Conservation (phyloP, 2,888 invertebrate genomes). For the Drosophila paucipuncta region DNA sequence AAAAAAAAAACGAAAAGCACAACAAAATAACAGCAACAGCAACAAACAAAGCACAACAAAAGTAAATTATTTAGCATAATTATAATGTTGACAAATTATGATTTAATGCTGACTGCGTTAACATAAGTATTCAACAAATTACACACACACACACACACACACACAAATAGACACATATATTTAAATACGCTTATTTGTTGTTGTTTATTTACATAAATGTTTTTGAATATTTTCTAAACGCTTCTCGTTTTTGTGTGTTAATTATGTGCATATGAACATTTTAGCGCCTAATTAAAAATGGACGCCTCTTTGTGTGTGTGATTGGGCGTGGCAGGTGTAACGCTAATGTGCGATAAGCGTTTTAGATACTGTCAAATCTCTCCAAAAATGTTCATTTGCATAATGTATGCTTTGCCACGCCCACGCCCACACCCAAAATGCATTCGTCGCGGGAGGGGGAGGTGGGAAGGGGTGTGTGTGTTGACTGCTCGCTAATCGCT, state of each 20-base stretch:
- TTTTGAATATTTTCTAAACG: slow-evolving; percentile 29
- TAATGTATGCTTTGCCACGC: slow-evolving; percentile 34
- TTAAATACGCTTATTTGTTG: slow-evolving; percentile 1
- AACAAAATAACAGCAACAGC: slow-evolving; percentile 34
- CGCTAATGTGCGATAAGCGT: slow-evolving; percentile 49
- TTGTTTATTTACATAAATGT: slow-evolving; percentile 31
- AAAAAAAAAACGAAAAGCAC: slow-evolving; percentile 21
- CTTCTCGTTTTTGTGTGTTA: slow-evolving; percentile 23
- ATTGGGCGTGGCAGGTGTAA: slow-evolving; percentile 37
- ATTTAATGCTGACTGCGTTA: slow-evolving; percentile 77
- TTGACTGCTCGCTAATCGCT: slow-evolving; percentile 17
- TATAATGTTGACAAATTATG: slow-evolving; percentile 81
- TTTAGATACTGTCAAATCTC: slow-evolving; percentile 36
- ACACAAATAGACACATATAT: slow-evolving; percentile 14
- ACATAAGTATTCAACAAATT: slow-evolving; percentile 48
- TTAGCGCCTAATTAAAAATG: slow-evolving; percentile 65
- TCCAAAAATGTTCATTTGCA: slow-evolving; percentile 46
- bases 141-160: slow-evolving; percentile 14
- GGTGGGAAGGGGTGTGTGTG: not conserved
- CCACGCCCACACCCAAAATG: slow-evolving; percentile 29
- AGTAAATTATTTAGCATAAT: slow-evolving; percentile 69
- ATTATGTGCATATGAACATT: slow-evolving; percentile 55
- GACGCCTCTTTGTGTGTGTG: slow-evolving; percentile 6
- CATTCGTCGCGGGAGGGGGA: not conserved
- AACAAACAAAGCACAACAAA: slow-evolving; percentile 39